These are phyloP conservation scores for Karalla daura DNA, from an alignment of 2,797 vertebrate species.

Conservation along the genomic window DNA sequence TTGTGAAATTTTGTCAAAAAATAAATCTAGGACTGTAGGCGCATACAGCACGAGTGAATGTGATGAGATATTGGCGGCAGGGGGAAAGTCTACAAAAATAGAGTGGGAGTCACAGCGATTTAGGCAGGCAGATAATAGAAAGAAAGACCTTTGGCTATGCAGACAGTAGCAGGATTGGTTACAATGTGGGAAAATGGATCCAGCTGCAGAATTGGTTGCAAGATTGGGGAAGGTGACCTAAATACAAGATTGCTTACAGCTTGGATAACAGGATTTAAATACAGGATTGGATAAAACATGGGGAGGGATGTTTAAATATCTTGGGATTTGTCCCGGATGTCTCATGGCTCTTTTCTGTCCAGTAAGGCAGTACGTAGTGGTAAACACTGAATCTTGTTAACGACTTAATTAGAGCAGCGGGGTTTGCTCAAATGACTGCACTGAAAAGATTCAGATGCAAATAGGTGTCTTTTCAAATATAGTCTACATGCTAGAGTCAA, in stretches of 20 bases:
- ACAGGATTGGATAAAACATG: slow-evolving; percentile 33
- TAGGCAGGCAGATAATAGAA: slow-evolving; percentile 32
- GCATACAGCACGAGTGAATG: not conserved
- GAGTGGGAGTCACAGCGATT: slow-evolving; percentile 24
- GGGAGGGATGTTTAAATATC: slow-evolving; percentile 24
- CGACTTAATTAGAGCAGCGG: not conserved
- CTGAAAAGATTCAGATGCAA: not conserved
- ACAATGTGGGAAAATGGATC: slow-evolving; percentile 10
- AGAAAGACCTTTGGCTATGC: slow-evolving; percentile 29
- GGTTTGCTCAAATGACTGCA: not conserved
- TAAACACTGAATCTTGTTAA: slow-evolving; percentile 5
- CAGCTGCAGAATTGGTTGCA: slow-evolving; percentile 28
- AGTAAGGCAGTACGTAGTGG: not conserved
- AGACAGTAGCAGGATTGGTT: slow-evolving; percentile 12
- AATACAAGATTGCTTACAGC: slow-evolving; percentile 48
- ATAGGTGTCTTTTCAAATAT: not conserved
- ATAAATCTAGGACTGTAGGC: slow-evolving; percentile 19
- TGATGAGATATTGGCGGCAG: slow-evolving; percentile 29
- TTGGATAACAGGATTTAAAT: slow-evolving; percentile 48
- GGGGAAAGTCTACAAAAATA: slow-evolving; percentile 33
- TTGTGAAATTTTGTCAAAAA: slow-evolving; percentile 24
- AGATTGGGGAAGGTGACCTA: slow-evolving; percentile 50
- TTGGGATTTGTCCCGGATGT: slow-evolving; percentile 10
- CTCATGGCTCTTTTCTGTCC: slow-evolving; percentile 12
- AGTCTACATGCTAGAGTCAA: not conserved